Evolutionary conservation across 2,888 invertebrate species (phyloP), one percentile per base, ranked within the genome.

Genomic region (Pristionchus entomophagus): DNA sequence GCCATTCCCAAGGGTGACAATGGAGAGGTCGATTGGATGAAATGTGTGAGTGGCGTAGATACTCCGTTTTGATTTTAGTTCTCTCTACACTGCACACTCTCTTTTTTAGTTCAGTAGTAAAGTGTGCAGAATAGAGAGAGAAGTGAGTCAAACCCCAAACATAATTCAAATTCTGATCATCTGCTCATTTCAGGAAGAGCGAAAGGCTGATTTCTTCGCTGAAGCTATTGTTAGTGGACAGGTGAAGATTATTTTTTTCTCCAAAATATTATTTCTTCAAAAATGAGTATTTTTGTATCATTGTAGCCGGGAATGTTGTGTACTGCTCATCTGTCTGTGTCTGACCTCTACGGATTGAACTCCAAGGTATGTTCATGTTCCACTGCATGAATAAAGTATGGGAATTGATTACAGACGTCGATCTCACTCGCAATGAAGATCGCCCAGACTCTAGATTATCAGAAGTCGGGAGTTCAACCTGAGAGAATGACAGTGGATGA

Each of bases 381-480:
- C n/a, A n/a, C n/a, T n/a, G n/a, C n/a, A n/a, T n/a, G n/a, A n/a
- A n/a, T n/a, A 45, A 45, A 45, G 8, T 6, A 45, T 45, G 45
- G 14, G 45, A 22, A 0, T 22, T 26, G 12, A 10, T 45, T 51
- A 26, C 78, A 78, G 78, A 17, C 29, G 26, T 35, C 78, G 4
- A 45, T 49, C n/a, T 49, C 78, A 5, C 85, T 93, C 73, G 93
- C 93, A 22, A 86, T 86, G 51, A 93, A 93, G 87, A 90, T 91
- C 86, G 89, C 90, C 80, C 88, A 90, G 78, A 93, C 93, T 4
- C 88, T 94, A 26, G 94, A 93, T 84, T 92, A 93, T 87, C 92
- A 93, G 8, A 94, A 94, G 88, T 92, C 93, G 22, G 94, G 94
- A 0, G 88, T 87, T 32, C 85, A 88, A 6, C 88, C 89, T n/a